Percentiles rank a stretch among this genome's conserved stretches.
Evolutionary conservation across 2,888 invertebrate species (phyloP).

Genomic region (Hecatera dysodea): DNA sequence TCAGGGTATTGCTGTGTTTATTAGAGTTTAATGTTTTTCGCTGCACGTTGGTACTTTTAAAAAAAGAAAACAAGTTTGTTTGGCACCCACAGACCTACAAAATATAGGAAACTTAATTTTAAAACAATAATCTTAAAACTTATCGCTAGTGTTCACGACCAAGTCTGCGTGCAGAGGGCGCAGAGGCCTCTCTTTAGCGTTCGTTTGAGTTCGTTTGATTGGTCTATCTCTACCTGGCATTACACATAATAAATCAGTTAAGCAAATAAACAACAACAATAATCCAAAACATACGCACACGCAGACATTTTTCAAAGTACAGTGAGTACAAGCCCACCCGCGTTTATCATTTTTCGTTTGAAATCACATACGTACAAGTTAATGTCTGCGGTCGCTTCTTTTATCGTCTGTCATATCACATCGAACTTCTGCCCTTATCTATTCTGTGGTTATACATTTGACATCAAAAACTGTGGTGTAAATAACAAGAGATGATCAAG

Average conservation of each 20-base stretch:
- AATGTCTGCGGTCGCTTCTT: neutral
- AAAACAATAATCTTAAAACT: too few relatives aligned
- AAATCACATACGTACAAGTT: neutral
- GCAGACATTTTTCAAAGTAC: neutral
- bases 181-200: too few relatives aligned
- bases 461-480: conserved; percentile 24
- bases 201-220: neutral
- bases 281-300: neutral
- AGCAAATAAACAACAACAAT: neutral
- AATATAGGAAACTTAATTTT: too few relatives aligned
- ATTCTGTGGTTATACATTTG: conserved; percentile 61
- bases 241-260: neutral
- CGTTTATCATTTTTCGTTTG: neutral
- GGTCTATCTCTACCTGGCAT: neutral
- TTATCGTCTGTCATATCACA: neutral
- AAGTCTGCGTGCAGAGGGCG: too few relatives aligned
- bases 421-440: neutral
- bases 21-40: too few relatives aligned
- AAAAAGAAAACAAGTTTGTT: too few relatives aligned
- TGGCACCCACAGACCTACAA: too few relatives aligned
- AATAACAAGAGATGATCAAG: conserved; percentile 28
- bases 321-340: neutral
- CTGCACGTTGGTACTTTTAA: too few relatives aligned
- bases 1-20: too few relatives aligned
- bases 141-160: too few relatives aligned